Percentiles rank a stretch among this genome's conserved stretches.
Evolutionary conservation across 1,140 invertebrate species (phyloP).

Genomic region (Uloborus diversus): DNA sequence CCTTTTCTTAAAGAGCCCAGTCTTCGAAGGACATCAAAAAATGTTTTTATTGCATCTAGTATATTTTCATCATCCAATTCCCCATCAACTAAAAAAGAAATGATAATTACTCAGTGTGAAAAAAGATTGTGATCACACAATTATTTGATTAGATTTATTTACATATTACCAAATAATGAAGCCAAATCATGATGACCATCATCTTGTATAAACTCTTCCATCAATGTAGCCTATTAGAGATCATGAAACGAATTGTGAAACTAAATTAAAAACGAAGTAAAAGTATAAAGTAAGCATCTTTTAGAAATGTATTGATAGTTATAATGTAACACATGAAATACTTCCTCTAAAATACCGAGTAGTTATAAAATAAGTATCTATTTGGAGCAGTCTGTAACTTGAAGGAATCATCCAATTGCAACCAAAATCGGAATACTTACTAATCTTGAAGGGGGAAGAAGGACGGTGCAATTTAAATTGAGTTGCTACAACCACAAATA

Average conservation of each 20-base stretch:
- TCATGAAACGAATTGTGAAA: background rate
- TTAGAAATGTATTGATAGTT: too few species aligned
- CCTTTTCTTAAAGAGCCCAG: slow-evolving; percentile 15
- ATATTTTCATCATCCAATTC: slow-evolving; percentile 27
- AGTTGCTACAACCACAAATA: too few species aligned
- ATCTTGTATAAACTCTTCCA: slow-evolving; percentile 49
- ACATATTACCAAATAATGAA: slow-evolving; percentile 19
- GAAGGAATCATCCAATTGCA: too few species aligned
- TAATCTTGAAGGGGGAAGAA: too few species aligned
- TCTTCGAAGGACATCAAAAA: slow-evolving; percentile 44
- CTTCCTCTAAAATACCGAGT: too few species aligned
- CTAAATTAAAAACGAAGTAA: background rate
- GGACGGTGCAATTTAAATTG: too few species aligned
- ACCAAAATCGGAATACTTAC: too few species aligned
- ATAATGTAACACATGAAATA: too few species aligned
- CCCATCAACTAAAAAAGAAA: slow-evolving; percentile 15
- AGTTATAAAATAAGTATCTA: too few species aligned
- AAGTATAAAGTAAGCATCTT: too few species aligned
- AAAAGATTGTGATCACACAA: background rate
- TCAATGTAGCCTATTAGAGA: slow-evolving; percentile 36
- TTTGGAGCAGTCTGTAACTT: too few species aligned
- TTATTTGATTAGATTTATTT: background rate
- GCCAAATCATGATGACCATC: slow-evolving; percentile 2
- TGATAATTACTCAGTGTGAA: background rate
- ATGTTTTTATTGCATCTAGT: slow-evolving; percentile 19